phyloP scores from a whole-genome alignment of 2,113 vertebrate species.

The Hypocryptadius cinnamomeus region DNA sequence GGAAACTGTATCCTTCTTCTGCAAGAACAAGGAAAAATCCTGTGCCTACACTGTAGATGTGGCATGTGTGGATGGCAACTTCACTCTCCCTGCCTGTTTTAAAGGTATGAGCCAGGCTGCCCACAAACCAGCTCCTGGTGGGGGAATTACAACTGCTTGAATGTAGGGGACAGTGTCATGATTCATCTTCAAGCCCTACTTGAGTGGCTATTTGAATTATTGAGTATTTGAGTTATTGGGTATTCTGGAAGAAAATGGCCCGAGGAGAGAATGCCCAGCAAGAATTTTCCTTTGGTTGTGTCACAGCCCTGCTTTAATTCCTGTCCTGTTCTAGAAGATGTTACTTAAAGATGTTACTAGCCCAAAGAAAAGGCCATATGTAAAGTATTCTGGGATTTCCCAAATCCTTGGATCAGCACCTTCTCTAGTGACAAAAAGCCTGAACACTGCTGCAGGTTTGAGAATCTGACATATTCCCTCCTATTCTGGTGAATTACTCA shows the following conservation, averaged over 20 bases:
- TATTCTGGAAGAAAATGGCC: neutral
- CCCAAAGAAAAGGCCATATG: neutral
- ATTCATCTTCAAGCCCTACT: neutral
- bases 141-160: neutral
- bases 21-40: constrained; percentile 76
- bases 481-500: neutral
- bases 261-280: neutral
- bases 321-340: neutral
- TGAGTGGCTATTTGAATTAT: neutral
- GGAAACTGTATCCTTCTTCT: constrained; percentile 80
- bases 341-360: neutral
- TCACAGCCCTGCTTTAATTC: neutral
- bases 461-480: neutral
- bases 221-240: neutral
- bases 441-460: neutral
- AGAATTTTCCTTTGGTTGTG: neutral
- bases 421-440: neutral
- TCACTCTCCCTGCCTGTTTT: constrained; percentile 81
- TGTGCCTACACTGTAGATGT: constrained; percentile 79
- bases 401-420: neutral
- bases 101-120: constrained; percentile 62
- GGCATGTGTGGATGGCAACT: constrained; percentile 74
- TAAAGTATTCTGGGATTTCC: neutral
- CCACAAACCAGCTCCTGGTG: neutral
- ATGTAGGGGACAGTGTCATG: neutral